Conservation (phyloP, 2,888 invertebrate species). For the Machimus rusticus region DNA sequence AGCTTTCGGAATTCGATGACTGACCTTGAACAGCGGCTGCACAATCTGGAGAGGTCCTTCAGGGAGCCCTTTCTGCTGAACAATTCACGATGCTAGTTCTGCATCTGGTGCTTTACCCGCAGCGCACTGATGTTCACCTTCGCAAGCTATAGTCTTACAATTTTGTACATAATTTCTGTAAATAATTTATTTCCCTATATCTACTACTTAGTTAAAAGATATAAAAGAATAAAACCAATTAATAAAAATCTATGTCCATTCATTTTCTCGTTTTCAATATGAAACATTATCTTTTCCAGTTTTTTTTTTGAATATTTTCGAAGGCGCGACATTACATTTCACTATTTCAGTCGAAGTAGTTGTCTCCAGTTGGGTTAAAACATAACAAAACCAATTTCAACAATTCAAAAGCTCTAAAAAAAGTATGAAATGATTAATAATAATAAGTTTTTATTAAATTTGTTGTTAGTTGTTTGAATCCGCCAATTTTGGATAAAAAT, state of each 20-base stretch:
- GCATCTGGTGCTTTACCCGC: neutral
- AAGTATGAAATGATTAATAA: no score
- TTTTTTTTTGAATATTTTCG: no score
- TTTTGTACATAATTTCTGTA: neutral
- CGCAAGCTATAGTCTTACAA: neutral
- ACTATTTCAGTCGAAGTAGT: no score
- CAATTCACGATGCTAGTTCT: slow-evolving; percentile 55
- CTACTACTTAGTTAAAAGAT: neutral
- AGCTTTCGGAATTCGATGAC: slow-evolving; percentile 61
- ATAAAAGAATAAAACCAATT: neutral
- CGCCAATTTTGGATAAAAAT: no score
- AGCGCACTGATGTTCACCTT: neutral
- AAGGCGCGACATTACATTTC: no score
- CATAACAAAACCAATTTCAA: no score
- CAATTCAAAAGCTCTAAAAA: no score
- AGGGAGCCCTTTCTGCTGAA: slow-evolving; percentile 55
- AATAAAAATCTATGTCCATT: neutral
- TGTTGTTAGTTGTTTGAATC: no score
- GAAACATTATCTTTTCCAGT: neutral
- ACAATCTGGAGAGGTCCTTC: slow-evolving; percentile 61
- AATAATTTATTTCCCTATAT: neutral
- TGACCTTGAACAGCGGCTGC: slow-evolving; percentile 60
- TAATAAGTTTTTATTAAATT: no score
- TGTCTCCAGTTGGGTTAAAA: no score
- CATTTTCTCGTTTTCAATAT: neutral